These are phyloP conservation scores for Benthosema pterotum DNA, from an alignment of 2,797 vertebrate genomes.

Conservation along the genomic window DNA sequence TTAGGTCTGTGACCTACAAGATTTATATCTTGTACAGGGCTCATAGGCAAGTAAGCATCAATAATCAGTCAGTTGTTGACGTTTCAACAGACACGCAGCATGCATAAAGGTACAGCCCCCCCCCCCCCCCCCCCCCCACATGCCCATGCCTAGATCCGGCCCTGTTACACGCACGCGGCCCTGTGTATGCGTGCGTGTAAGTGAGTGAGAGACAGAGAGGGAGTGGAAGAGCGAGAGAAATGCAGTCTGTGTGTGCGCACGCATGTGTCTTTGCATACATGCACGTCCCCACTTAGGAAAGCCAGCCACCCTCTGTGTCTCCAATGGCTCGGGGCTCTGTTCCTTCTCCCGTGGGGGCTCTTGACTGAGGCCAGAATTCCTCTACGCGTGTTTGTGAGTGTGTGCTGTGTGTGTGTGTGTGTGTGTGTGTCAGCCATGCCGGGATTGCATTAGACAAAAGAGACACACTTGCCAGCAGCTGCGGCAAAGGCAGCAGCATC, in stretches of 20 bases:
- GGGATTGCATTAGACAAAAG: slow-evolving; percentile 82
- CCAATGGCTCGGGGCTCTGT: slow-evolving; percentile 72
- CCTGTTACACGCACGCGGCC: too few species aligned
- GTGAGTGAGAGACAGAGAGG: slow-evolving; percentile 26
- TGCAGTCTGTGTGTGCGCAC: slow-evolving; percentile 28
- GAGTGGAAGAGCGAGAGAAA: slow-evolving; percentile 21
- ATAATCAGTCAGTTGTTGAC: too few species aligned
- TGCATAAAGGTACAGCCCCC: too few species aligned
- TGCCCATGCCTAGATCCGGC: too few species aligned
- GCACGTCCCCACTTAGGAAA: slow-evolving; percentile 68
- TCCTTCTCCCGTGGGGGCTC: slow-evolving; percentile 70
- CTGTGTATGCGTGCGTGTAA: background rate
- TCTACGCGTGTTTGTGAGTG: slow-evolving; percentile 61
- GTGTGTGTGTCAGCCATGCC: slow-evolving; percentile 41
- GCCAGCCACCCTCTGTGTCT: slow-evolving; percentile 71
- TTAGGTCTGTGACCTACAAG: too few species aligned
- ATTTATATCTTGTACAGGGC: too few species aligned
- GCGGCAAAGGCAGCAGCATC: slow-evolving; percentile 63
- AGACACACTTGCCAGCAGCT: slow-evolving; percentile 79
- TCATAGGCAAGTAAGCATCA: too few species aligned
- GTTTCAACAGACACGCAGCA: too few species aligned
- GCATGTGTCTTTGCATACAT: slow-evolving; percentile 23
- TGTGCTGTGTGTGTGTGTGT: slow-evolving; percentile 13
- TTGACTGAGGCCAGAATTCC: slow-evolving; percentile 81
- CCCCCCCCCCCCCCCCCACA: too few species aligned